A percentile compares a stretch with the other conserved stretches of the same genome.
phyloP scores from a whole-genome alignment of 2,888 invertebrate species.

The Andrena flavipes region DNA sequence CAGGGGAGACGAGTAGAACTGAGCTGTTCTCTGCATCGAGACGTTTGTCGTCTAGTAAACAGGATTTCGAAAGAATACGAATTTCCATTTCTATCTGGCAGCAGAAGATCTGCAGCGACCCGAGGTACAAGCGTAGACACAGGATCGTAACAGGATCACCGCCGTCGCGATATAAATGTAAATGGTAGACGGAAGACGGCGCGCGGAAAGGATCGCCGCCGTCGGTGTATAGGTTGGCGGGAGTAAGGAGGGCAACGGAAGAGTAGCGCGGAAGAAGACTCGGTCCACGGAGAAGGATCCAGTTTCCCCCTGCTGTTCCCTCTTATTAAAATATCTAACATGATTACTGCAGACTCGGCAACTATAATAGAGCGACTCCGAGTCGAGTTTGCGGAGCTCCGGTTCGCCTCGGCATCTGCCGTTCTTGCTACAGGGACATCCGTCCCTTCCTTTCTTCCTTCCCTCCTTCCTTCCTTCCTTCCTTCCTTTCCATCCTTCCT shows the following conservation, averaged over 20 bases:
- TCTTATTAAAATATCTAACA: conserved; percentile 84
- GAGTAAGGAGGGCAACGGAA: conserved; percentile 30
- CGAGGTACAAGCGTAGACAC: conserved; percentile 71
- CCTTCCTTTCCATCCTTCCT: background rate
- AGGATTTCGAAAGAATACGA: conserved; percentile 59
- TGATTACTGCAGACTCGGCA: conserved; percentile 82
- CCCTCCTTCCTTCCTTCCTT: background rate
- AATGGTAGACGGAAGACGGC: conserved; percentile 70
- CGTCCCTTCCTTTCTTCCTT: background rate
- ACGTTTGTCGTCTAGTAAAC: conserved; percentile 43
- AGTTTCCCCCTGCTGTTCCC: conserved; percentile 75
- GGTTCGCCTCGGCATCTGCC: conserved; percentile 49
- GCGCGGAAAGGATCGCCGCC: conserved; percentile 37
- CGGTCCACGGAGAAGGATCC: conserved; percentile 64
- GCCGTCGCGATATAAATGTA: conserved; percentile 81
- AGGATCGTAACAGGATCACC: conserved; percentile 75
- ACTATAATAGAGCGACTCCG: conserved; percentile 80
- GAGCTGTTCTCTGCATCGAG: conserved; percentile 20
- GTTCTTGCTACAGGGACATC: conserved; percentile 20
- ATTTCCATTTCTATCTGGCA: conserved; percentile 67
- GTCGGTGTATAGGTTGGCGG: conserved; percentile 33
- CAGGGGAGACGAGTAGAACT: background rate
- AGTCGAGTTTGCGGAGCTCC: conserved; percentile 71
- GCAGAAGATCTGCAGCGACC: conserved; percentile 52
- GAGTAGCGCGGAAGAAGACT: conserved; percentile 54